Evolutionary conservation across 2,113 vertebrate genomes (phyloP).

Genomic region (Tylochromis polylepis): DNA sequence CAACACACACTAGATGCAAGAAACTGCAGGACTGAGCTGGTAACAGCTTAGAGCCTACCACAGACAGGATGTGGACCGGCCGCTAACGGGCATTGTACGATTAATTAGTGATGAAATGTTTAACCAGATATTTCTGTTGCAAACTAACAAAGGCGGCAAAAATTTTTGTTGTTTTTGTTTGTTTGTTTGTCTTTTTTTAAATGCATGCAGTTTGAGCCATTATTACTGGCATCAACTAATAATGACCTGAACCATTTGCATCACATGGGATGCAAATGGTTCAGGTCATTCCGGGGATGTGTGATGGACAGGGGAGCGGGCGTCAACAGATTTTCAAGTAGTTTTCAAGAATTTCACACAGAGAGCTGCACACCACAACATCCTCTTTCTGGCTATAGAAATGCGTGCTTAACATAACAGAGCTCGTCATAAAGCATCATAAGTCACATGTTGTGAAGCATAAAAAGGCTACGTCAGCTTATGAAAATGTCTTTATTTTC

Average conservation of each 20-base stretch:
- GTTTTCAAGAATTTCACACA: neutral
- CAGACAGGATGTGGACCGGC: neutral
- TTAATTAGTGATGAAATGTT: neutral
- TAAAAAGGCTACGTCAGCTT: neutral
- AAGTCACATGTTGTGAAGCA: neutral
- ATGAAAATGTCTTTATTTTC: slow-evolving; percentile 10
- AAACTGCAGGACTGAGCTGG: neutral
- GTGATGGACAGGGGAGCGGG: neutral
- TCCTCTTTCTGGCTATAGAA: neutral
- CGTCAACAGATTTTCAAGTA: neutral
- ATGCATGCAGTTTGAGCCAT: neutral
- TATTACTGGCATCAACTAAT: neutral
- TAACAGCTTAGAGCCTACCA: neutral
- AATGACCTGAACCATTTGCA: neutral
- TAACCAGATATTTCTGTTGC: neutral
- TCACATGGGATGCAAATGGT: neutral
- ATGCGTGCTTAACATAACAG: neutral
- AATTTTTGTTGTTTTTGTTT: neutral
- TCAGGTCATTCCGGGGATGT: neutral
- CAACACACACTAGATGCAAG: neutral
- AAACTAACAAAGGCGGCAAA: neutral
- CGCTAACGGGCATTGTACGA: neutral
- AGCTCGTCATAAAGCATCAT: neutral
- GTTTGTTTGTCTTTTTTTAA: neutral
- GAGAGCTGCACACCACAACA: neutral